Conservation (phyloP, 2,113 vertebrate genomes). For the Myiagra hebetior region DNA sequence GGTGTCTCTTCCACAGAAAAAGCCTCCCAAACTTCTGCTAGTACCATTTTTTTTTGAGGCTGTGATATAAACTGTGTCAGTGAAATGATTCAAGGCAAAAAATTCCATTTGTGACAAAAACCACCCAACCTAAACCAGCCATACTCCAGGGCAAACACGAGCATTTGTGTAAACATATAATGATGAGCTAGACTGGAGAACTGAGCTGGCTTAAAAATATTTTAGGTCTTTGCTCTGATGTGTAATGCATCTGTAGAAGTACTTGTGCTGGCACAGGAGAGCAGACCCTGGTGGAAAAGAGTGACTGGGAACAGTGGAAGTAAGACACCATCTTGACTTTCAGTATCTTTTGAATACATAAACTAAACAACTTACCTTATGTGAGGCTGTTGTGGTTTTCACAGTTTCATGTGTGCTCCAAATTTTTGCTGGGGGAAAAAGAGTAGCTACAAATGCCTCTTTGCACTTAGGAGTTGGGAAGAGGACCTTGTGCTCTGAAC, state of each 20-base stretch:
- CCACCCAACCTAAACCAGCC: neutral
- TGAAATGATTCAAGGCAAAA: neutral
- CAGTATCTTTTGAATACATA: neutral
- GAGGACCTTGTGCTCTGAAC: neutral
- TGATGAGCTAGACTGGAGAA: neutral
- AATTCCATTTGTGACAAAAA: neutral
- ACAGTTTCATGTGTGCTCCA: neutral
- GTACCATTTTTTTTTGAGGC: neutral
- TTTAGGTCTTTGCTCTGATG: neutral
- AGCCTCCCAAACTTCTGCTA: neutral
- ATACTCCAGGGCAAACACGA: neutral
- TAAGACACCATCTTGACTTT: neutral
- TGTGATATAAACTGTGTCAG: neutral
- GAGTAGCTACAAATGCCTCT: neutral
- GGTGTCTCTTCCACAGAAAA: neutral
- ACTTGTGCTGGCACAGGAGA: neutral
- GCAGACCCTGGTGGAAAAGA: neutral
- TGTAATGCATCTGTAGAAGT: neutral
- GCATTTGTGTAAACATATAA: neutral
- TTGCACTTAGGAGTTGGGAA: neutral
- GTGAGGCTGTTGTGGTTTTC: neutral
- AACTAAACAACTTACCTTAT: neutral
- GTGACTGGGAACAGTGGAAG: neutral
- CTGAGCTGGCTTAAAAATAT: neutral
- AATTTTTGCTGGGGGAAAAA: neutral